Evolutionary conservation across 2,797 vertebrate genomes (phyloP).

Genomic region (Schizothorax lantsangensis): DNA sequence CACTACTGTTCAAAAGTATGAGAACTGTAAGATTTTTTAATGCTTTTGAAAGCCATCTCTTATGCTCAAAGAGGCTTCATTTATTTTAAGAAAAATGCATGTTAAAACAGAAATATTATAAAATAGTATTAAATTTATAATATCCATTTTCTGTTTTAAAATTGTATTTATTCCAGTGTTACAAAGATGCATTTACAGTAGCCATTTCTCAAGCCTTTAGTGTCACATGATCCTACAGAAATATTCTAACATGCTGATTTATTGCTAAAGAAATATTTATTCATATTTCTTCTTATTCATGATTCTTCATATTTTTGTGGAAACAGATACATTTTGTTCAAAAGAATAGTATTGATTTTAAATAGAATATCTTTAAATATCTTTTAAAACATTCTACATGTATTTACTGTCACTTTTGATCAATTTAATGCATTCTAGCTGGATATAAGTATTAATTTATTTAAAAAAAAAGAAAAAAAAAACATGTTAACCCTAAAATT

Average conservation of each 20-base stretch:
- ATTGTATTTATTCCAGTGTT: not conserved
- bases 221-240: not conserved
- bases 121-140: not conserved
- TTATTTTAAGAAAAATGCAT: not conserved
- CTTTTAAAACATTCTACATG: not conserved
- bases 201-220: not conserved
- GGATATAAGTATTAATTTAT: not conserved
- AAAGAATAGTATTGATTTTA: constrained; percentile 7
- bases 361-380: no score
- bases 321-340: not conserved
- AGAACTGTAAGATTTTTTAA: not conserved
- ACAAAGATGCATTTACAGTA: not conserved
- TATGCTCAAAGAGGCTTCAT: not conserved
- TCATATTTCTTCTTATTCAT: not conserved
- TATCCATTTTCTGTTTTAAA: not conserved
- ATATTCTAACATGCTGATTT: not conserved
- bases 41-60: not conserved
- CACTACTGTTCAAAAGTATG: not conserved
- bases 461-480: not conserved
- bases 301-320: not conserved
- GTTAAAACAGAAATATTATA: not conserved
- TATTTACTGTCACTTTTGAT: not conserved
- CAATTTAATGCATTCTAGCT: not conserved
- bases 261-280: not conserved
- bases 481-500: not conserved